Conservation (phyloP, 2,888 invertebrate species). For the Limnephilus rhombicus region DNA sequence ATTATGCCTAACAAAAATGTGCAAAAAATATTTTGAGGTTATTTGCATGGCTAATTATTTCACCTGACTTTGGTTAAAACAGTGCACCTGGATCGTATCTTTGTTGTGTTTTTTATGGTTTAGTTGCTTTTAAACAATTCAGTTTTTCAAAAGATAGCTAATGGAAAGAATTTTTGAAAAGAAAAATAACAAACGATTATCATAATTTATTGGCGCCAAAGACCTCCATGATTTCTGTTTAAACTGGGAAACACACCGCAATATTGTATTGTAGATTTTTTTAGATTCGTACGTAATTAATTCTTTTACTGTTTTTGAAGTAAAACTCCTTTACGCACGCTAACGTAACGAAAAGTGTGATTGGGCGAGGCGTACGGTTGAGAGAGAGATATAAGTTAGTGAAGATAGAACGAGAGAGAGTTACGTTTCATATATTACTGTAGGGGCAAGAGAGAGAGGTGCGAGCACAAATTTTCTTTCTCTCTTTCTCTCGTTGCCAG, state of each 20-base stretch:
- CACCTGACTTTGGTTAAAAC: conserved; percentile 10
- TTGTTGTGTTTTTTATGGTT: neutral
- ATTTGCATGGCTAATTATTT: conserved; percentile 9
- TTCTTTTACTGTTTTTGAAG: no score
- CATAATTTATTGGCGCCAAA: neutral
- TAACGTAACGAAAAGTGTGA: no score
- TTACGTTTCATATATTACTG: no score
- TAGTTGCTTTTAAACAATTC: neutral
- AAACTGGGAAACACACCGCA: neutral
- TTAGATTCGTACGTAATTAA: no score
- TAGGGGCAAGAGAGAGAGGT: no score
- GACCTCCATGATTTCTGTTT: neutral
- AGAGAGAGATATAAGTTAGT: no score
- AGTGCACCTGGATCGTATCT: neutral
- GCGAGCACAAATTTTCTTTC: no score
- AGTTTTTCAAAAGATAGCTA: neutral
- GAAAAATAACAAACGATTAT: neutral
- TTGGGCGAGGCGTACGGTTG: no score
- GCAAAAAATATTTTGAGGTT: neutral
- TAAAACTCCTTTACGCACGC: no score
- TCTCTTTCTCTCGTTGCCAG: no score
- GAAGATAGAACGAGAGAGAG: no score
- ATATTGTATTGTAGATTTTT: no score
- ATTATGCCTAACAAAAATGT: neutral
- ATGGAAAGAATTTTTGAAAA: neutral